Percentiles rank a stretch among this genome's conserved stretches.
phyloP scores from a whole-genome alignment of 2,113 vertebrate genomes.

The Balaenoptera acutorostrata region DNA sequence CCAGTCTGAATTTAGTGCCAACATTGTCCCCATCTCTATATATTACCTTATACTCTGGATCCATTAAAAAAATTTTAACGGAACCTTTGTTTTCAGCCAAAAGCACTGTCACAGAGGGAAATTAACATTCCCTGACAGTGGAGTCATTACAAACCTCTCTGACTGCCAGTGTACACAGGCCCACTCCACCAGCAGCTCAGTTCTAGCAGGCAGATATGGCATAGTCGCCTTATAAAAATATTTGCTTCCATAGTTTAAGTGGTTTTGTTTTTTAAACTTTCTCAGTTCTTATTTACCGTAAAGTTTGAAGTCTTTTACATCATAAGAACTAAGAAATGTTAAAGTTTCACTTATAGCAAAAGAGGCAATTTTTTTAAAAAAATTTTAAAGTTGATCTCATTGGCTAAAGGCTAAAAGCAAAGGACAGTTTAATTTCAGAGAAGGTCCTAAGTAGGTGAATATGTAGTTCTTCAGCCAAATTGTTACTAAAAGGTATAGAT shows the following conservation, averaged over 20 bases:
- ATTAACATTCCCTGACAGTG: not conserved
- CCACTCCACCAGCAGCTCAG: fast-evolving
- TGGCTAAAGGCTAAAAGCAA: not conserved
- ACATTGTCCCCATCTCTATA: not conserved
- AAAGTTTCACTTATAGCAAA: not conserved
- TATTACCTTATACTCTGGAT: not conserved
- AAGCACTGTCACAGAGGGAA: not conserved
- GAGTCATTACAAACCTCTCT: not conserved
- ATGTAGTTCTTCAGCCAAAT: not conserved
- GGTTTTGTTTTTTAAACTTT: not conserved
- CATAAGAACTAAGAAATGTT: not conserved
- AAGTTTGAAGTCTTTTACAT: not conserved
- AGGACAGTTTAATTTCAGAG: not conserved
- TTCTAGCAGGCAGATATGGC: not conserved
- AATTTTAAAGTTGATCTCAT: not conserved
- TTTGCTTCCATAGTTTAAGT: not conserved
- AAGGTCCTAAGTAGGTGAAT: not conserved
- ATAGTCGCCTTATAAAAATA: not conserved
- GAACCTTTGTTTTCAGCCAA: not conserved
- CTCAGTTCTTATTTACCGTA: not conserved
- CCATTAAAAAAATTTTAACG: not conserved
- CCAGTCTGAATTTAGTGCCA: not conserved
- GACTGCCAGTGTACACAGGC: no score
- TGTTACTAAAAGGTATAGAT: not conserved
- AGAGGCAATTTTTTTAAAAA: not conserved